phyloP scores from a whole-genome alignment of 2,113 vertebrate genomes.

The Chaetops frenatus region DNA sequence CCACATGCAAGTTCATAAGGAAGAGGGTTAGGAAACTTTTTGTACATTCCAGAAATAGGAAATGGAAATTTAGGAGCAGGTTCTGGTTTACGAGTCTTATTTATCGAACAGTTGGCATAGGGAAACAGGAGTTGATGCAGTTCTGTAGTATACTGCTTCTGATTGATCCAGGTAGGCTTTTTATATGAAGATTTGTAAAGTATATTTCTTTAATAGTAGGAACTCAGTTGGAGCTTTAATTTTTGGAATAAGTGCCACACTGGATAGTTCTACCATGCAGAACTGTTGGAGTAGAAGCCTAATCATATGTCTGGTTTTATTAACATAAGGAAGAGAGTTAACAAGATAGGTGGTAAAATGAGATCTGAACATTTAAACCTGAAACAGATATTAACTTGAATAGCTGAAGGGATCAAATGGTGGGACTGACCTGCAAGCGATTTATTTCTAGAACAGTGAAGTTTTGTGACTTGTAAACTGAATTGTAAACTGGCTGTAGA shows the following conservation, averaged over 20 bases:
- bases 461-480: not conserved
- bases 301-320: not conserved
- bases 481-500: not conserved
- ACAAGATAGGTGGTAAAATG: not conserved
- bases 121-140: not conserved
- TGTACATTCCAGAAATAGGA: not conserved
- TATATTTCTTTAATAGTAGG: not conserved
- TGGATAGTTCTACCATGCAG: not conserved
- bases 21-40: not conserved
- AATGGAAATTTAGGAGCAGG: not conserved
- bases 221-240: not conserved
- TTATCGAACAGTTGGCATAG: conserved; percentile 2
- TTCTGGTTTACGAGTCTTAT: conserved; percentile 10
- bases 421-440: not conserved
- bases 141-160: not conserved
- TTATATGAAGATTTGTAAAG: not conserved
- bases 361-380: not conserved
- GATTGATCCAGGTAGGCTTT: not conserved
- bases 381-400: not conserved
- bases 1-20: not conserved
- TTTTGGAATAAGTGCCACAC: not conserved
- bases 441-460: not conserved
- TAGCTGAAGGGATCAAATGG: not conserved
- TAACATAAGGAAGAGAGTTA: not conserved
- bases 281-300: not conserved